Evolutionary conservation across 1,140 invertebrate species (phyloP).

Genomic region (Trachymyrmex septentrionalis): DNA sequence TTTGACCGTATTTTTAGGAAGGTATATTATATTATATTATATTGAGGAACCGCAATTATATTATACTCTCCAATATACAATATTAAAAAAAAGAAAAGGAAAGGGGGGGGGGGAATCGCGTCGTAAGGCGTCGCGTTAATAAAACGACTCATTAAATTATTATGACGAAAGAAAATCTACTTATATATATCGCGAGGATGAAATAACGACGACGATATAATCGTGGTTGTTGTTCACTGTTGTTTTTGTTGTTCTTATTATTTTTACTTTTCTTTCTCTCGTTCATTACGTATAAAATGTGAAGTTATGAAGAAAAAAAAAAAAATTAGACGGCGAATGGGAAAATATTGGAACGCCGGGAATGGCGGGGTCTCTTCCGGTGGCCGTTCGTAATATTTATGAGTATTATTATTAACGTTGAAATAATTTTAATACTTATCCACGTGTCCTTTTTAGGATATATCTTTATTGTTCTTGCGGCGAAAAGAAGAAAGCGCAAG

Average conservation of each 20-base stretch:
- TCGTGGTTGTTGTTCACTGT: slow-evolving; percentile 65
- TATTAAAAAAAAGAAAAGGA: slow-evolving; percentile 75
- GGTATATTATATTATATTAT: slow-evolving; percentile 85
- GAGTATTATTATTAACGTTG: slow-evolving; percentile 59
- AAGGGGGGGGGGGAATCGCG: slow-evolving; percentile 75
- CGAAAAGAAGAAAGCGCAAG: slow-evolving; percentile 12
- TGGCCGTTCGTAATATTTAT: slow-evolving; percentile 49
- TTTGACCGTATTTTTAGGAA: slow-evolving; percentile 86
- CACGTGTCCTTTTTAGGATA: slow-evolving; percentile 33
- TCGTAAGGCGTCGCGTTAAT: slow-evolving; percentile 82
- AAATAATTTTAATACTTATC: slow-evolving; percentile 35
- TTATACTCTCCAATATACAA: slow-evolving; percentile 82
- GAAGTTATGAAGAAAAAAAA: not conserved
- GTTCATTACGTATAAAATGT: slow-evolving; percentile 37
- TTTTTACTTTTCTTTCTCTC: slow-evolving; percentile 61
- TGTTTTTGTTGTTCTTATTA: slow-evolving; percentile 63
- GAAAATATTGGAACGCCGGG: slow-evolving; percentile 34
- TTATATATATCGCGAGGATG: slow-evolving; percentile 65
- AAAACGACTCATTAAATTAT: slow-evolving; percentile 83
- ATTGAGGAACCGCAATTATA: slow-evolving; percentile 83
- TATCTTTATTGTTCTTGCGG: slow-evolving; percentile 21
- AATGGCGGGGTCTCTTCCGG: slow-evolving; percentile 26
- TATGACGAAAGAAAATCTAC: slow-evolving; percentile 75
- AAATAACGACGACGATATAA: slow-evolving; percentile 67
- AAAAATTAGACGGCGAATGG: not conserved